A percentile compares a stretch with the other conserved stretches of the same genome.
phyloP scores from a whole-genome alignment of 2,113 vertebrate species.

The Pygoscelis antarcticus region DNA sequence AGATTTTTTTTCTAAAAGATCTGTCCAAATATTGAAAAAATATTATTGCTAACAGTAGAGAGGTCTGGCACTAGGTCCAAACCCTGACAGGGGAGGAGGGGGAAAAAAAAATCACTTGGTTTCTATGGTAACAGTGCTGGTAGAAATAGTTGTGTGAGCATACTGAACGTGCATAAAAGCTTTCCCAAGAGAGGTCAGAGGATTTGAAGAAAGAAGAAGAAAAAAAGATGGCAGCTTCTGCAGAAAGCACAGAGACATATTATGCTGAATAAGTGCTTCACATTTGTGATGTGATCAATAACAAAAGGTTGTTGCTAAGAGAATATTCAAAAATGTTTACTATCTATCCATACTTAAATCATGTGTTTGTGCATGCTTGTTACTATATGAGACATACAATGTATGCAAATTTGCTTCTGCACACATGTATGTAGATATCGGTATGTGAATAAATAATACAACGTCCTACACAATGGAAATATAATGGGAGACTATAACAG shows the following conservation, averaged over 20 bases:
- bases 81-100: conserved; percentile 38
- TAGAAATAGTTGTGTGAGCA: conserved; percentile 75
- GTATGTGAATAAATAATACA: conserved; percentile 17
- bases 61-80: conserved; percentile 71
- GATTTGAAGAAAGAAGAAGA: conserved; percentile 49
- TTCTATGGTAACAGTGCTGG: conserved; percentile 80
- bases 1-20: conserved; percentile 32
- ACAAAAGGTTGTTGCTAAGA: neutral
- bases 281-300: conserved; percentile 5
- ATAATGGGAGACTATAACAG: neutral
- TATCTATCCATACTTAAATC: neutral
- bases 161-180: conserved; percentile 76
- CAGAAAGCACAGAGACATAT: neutral
- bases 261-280: conserved; percentile 72
- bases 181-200: conserved; percentile 77
- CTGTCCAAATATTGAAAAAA: conserved; percentile 74
- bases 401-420: neutral
- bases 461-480: neutral
- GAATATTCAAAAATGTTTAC: neutral
- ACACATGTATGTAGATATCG: neutral
- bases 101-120: conserved; percentile 49
- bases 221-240: conserved; percentile 32
- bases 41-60: conserved; percentile 62
- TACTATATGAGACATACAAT: neutral
- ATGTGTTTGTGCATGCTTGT: neutral